Evolutionary conservation across 30 jellyfish, hydroid and myxozoan genomes (phyloP).

Genomic region (Hydractinia symbiolongicarpus): DNA sequence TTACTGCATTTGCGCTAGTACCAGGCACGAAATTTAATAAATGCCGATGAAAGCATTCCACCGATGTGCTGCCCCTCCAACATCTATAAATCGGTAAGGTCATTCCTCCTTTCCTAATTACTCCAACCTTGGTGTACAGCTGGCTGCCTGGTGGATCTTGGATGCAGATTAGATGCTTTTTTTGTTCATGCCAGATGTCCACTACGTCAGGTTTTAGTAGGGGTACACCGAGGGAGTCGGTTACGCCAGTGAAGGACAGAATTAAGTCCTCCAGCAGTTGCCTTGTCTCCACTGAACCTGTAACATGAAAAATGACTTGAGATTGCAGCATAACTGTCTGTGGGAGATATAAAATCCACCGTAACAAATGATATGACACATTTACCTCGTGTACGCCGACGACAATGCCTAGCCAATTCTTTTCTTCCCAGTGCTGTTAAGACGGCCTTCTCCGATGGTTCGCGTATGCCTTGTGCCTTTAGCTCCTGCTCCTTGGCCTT

Average conservation of each 20-base stretch:
- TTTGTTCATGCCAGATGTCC: conserved; percentile 29
- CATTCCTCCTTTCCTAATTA: conserved; percentile 19
- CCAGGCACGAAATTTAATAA: conserved; percentile 3
- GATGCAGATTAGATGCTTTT: conserved; percentile 35
- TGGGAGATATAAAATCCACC: too few relatives aligned
- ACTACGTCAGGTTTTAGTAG: conserved; percentile 4
- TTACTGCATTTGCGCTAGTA: conserved; percentile 23
- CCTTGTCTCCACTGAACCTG: conserved; percentile 27
- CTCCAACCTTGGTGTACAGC: conserved; percentile 24
- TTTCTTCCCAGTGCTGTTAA: background rate
- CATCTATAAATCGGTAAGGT: conserved; percentile 38
- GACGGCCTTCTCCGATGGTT: conserved; percentile 31
- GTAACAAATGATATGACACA: background rate
- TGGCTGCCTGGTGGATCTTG: conserved; percentile 34
- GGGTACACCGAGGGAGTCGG: conserved; percentile 47
- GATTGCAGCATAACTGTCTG: background rate
- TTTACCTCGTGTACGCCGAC: conserved; percentile 27
- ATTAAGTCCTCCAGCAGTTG: conserved; percentile 25
- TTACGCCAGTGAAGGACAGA: conserved; percentile 19
- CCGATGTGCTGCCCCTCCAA: conserved; percentile 37
- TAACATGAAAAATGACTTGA: conserved; percentile 22
- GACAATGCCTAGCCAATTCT: conserved; percentile 35
- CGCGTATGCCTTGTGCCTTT: background rate
- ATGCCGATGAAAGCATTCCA: conserved; percentile 20
- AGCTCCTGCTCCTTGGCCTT: conserved; percentile 32